These are phyloP conservation scores for Lepidothrix coronata DNA, from an alignment of 2,113 vertebrate species.

Conservation along the genomic window DNA sequence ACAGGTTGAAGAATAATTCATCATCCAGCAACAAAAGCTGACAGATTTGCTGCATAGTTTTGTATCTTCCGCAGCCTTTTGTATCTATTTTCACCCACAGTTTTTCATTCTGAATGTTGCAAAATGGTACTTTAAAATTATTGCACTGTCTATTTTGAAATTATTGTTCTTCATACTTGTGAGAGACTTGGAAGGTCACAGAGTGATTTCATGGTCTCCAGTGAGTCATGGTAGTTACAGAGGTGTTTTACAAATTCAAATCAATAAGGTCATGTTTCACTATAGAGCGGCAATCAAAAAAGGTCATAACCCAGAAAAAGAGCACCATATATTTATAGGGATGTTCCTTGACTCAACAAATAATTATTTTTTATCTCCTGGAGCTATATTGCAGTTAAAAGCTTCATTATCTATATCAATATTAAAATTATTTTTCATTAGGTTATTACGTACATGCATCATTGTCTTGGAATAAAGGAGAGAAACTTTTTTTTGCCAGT, in stretches of 20 bases:
- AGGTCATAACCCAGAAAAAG: neutral
- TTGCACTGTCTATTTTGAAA: neutral
- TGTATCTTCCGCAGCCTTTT: neutral
- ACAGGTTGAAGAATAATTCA: neutral
- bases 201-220: neutral
- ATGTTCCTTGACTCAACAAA: neutral
- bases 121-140: neutral
- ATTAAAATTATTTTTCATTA: neutral
- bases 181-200: neutral
- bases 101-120: neutral
- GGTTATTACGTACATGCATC: neutral
- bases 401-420: neutral
- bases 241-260: constrained; percentile 26
- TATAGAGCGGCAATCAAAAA: neutral
- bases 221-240: neutral
- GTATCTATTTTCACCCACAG: neutral
- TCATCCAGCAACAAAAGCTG: neutral
- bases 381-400: neutral
- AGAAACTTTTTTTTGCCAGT: neutral
- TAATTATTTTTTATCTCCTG: neutral
- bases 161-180: neutral
- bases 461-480: neutral
- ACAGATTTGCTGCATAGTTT: neutral
- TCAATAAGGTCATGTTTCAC: constrained; percentile 20
- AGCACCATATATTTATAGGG: neutral